Conservation (phyloP, 2,113 vertebrate genomes). For the Micromys minutus region DNA sequence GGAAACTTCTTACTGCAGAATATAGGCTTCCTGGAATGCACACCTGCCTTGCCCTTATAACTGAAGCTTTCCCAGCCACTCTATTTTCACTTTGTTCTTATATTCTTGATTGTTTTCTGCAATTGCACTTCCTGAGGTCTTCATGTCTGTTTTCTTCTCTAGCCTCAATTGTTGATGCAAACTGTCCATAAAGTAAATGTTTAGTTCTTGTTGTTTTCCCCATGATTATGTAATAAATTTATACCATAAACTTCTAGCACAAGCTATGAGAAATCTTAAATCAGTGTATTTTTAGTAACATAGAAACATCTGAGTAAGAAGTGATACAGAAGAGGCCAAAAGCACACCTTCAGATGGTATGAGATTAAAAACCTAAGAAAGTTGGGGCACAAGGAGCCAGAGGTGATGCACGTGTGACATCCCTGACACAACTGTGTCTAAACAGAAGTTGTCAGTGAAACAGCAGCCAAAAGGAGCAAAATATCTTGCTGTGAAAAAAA, state of each 20-base stretch:
- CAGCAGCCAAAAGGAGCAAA: neutral
- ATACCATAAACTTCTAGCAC: neutral
- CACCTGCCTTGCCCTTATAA: no score
- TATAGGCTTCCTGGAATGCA: neutral
- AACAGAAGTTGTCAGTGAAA: neutral
- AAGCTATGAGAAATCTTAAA: neutral
- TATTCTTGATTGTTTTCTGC: neutral
- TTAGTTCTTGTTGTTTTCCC: neutral
- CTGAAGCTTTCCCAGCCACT: accelerated
- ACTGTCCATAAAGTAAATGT: neutral
- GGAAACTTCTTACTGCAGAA: neutral
- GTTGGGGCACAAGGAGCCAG: neutral
- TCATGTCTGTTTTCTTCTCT: neutral
- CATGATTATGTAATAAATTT: neutral
- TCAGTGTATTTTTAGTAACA: neutral
- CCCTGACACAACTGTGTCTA: no score
- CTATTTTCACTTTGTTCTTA: neutral
- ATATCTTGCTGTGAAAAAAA: no score
- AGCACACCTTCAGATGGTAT: neutral
- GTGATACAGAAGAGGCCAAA: no score
- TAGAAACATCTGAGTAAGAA: neutral
- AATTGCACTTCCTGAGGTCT: neutral
- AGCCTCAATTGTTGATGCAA: neutral
- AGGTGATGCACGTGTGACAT: neutral
- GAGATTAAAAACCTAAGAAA: no score